Conservation (phyloP, 2,888 invertebrate genomes). For the Nematopogon swammerdamellus region DNA sequence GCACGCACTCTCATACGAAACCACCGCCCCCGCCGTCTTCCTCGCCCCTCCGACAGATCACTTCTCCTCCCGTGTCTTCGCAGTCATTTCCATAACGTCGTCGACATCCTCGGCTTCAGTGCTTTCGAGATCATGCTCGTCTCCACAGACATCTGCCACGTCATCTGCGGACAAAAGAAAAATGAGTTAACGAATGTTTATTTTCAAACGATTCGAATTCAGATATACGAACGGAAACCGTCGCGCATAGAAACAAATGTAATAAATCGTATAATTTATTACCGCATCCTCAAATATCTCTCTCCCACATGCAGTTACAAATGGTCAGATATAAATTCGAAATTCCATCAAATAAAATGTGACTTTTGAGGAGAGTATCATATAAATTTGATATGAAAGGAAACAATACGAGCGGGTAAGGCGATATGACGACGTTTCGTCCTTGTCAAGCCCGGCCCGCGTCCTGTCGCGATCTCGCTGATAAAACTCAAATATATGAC, state of each 20-base stretch:
- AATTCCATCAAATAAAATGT: background rate
- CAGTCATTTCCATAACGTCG: background rate
- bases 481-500: slow-evolving; percentile 40
- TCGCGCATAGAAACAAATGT: background rate
- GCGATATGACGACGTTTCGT: slow-evolving; percentile 28
- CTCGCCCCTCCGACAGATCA: background rate
- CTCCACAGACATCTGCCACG: slow-evolving; percentile 10
- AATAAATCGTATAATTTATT: background rate
- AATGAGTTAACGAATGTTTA: background rate
- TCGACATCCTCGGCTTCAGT: background rate
- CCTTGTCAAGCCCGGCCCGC: background rate
- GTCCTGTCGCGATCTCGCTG: slow-evolving; percentile 25
- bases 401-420: slow-evolving; percentile 38
- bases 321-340: background rate
- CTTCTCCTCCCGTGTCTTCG: background rate
- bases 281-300: background rate
- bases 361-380: background rate
- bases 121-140: too few species aligned
- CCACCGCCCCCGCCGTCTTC: slow-evolving; percentile 4
- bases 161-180: slow-evolving; percentile 27
- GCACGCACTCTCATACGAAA: background rate
- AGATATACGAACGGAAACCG: too few species aligned
- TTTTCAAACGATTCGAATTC: background rate
- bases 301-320: background rate
- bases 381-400: slow-evolving; percentile 46